Evolutionary conservation across 2,888 invertebrate species (phyloP).

Genomic region (Uropetala carovei): DNA sequence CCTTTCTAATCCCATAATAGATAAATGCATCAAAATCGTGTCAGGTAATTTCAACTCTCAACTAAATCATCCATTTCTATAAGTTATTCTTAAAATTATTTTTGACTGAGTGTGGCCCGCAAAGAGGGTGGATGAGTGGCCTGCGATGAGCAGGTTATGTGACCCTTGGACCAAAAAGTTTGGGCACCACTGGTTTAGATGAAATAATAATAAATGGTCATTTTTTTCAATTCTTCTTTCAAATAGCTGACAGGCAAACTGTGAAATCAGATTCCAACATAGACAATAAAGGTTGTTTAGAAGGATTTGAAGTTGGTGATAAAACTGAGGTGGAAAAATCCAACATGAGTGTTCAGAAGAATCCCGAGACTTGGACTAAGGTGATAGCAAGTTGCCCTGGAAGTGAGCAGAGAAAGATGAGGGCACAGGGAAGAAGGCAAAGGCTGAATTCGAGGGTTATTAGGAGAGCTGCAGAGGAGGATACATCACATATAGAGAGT

Average conservation of each 20-base stretch:
- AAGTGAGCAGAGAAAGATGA: constrained; percentile 13
- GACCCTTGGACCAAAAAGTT: too few species aligned
- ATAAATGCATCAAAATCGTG: too few species aligned
- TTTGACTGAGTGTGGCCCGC: too few species aligned
- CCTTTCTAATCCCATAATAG: too few species aligned
- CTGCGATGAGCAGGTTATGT: too few species aligned
- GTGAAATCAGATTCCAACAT: not conserved
- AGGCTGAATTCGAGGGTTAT: constrained; percentile 23
- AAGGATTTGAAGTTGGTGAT: not conserved
- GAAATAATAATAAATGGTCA: not conserved
- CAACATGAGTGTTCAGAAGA: not conserved
- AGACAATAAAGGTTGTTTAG: not conserved
- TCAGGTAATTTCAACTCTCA: too few species aligned
- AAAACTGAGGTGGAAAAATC: not conserved
- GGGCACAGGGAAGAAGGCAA: constrained; percentile 10
- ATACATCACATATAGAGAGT: not conserved
- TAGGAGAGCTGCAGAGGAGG: not conserved
- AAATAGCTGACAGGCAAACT: not conserved
- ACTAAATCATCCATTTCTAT: too few species aligned
- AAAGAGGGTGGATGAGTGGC: too few species aligned
- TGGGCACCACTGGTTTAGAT: too few species aligned
- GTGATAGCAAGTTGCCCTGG: not conserved
- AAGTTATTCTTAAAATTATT: too few species aligned
- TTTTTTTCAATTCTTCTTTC: not conserved
- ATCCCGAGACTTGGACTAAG: not conserved